Conservation (phyloP, 2,113 vertebrate genomes). For the Bombycilla garrulus region DNA sequence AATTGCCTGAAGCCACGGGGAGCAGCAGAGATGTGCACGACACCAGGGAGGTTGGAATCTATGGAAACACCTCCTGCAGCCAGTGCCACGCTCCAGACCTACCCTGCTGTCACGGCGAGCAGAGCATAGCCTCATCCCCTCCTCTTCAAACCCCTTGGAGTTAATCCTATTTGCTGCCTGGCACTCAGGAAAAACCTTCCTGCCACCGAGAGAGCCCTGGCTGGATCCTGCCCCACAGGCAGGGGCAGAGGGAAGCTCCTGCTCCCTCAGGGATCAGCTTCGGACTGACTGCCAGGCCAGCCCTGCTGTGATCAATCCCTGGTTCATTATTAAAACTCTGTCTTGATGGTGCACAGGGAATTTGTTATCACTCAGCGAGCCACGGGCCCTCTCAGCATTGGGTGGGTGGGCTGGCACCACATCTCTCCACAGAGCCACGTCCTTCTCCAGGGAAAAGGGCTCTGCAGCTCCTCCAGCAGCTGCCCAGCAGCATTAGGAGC, state of each 20-base stretch:
- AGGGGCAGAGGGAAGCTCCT: not conserved
- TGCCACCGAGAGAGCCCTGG: accelerated
- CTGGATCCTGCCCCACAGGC: not conserved
- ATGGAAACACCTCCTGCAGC: not conserved
- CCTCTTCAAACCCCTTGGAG: not conserved
- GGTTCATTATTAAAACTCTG: not conserved
- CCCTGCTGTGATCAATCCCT: not conserved
- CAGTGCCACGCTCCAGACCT: not conserved
- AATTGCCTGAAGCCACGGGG: not conserved
- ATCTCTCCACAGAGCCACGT: not conserved
- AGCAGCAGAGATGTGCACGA: not conserved
- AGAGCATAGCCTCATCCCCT: not conserved
- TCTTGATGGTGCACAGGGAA: not conserved
- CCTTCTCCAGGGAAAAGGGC: not conserved
- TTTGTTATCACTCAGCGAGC: not conserved
- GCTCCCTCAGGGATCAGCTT: not conserved
- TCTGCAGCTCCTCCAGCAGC: not conserved
- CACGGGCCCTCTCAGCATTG: accelerated
- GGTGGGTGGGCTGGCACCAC: not conserved
- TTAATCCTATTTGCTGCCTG: not conserved
- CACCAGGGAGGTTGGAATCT: not conserved
- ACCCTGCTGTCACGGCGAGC: not conserved
- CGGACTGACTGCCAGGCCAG: not conserved
- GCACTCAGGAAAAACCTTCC: not conserved
- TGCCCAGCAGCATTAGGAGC: not conserved